Percentiles rank a stretch among this genome's conserved stretches.
These are phyloP conservation scores for Lasioglossum calceatum DNA, from an alignment of 2,888 invertebrate genomes.

Conservation along the genomic window DNA sequence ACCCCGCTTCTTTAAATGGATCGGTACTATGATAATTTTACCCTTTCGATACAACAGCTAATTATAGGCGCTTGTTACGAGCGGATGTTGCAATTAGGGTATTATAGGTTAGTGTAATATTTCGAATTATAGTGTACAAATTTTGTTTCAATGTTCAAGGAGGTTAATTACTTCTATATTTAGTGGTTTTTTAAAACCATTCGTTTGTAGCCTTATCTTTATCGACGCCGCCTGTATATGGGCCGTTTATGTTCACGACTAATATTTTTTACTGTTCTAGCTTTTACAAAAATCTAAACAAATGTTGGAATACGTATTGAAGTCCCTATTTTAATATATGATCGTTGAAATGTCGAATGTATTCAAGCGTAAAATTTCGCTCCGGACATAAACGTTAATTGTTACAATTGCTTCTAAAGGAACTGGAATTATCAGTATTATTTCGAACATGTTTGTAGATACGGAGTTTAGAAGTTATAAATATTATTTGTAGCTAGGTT, in stretches of 20 bases:
- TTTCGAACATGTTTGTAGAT: neutral
- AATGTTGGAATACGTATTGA: no score
- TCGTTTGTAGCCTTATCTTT: no score
- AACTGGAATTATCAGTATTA: neutral
- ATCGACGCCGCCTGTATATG: no score
- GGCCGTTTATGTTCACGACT: no score
- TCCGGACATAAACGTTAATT: neutral
- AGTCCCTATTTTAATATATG: no score
- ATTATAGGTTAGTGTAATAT: neutral
- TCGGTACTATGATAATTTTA: neutral
- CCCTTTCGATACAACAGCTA: neutral
- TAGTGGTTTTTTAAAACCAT: neutral
- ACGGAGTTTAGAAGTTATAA: neutral
- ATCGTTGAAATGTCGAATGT: no score
- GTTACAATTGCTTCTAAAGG: neutral
- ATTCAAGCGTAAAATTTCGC: no score
- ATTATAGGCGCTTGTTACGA: neutral
- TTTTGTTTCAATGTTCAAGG: neutral
- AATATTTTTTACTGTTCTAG: no score
- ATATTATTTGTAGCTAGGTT: neutral
- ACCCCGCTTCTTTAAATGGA: no score
- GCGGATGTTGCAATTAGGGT: neutral
- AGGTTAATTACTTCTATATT: neutral
- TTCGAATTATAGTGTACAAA: neutral
- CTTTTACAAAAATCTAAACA: no score